Base-by-base conservation (phyloP, 2,888 invertebrate genomes). In the Cyaniris semiargus region DNA sequence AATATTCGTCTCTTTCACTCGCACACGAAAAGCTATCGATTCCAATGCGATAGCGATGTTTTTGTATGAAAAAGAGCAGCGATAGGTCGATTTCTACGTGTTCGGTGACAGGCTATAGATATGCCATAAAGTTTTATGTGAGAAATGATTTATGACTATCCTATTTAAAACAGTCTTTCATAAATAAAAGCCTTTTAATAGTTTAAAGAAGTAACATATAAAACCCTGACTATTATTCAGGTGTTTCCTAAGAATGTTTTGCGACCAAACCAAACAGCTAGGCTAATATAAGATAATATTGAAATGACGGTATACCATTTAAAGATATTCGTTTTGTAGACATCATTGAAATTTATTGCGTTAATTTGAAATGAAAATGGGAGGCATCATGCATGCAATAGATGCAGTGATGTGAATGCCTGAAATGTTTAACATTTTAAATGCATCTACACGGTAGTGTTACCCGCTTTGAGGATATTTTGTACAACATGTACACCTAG, bases 321-420 rank as follows among this genome's bases (percentile, higher is more conserved):
- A 31, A 31, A 27, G 4, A 66, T 66, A 66, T 66, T 15, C 23
- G 27, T 66, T 27, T 66, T 79, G 77, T 82, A 80, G 70, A 80
- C 79, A 82, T 82, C 84, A 84, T 86, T 85, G 77, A 31, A 85
- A 88, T 87, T 84, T 85, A 86, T 86, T 85, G 85, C 79, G 83
- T 83, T 82, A 79, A 86, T 89, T 87, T 87, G 79, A 86, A 88
- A 86, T 87, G 88, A 79, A 84, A 85, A 88, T 85, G 38, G 77
- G 79, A 70, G 77, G 81, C 81, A 85, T 85, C 83, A 81, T 81
- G 80, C 81, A 86, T 86, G 82, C 83, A 84, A 81, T 81, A 79
- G 83, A 85, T 83, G 82, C 84, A 82, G 82, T 85, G 84, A 86
- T 84, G 84, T 82, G 80, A 80, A 81, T 82, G 81, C 79, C 78